phyloP scores from a whole-genome alignment of 2,797 vertebrate species.

The Anomalospiza imberbis region DNA sequence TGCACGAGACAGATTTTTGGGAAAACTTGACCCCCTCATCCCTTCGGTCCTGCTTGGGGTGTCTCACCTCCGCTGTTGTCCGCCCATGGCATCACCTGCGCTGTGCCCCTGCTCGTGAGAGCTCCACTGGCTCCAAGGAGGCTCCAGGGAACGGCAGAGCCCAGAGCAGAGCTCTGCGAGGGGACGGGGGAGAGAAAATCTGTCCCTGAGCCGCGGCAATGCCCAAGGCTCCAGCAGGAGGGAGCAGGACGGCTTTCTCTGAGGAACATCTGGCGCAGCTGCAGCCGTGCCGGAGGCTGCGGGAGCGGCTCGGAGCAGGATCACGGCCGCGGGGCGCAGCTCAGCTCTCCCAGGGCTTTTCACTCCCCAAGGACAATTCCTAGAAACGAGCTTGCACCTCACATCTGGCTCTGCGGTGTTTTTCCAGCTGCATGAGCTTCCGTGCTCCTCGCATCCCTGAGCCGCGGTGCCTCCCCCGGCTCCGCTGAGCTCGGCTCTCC shows the following conservation, averaged over 20 bases:
- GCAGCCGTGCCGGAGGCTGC: not conserved
- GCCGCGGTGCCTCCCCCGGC: rapidly evolving
- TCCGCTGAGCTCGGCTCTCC: too few relatives aligned
- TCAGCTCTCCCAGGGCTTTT: not conserved
- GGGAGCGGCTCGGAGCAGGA: rapidly evolving
- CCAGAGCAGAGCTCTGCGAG: not conserved
- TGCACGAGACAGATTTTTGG: not conserved
- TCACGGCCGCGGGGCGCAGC: rapidly evolving
- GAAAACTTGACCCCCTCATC: not conserved
- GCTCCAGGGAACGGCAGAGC: not conserved
- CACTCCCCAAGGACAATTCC: not conserved
- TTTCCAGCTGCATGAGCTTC: not conserved
- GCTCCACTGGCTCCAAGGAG: too few relatives aligned
- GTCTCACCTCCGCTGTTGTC: rapidly evolving
- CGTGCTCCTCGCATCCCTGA: rapidly evolving
- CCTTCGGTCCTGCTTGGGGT: not conserved
- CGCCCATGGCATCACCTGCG: rapidly evolving
- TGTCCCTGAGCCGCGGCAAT: rapidly evolving
- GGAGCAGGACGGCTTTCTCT: too few relatives aligned
- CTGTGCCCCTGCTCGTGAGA: not conserved
- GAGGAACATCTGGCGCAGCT: not conserved
- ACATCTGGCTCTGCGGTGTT: not conserved
- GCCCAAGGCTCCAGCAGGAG: too few relatives aligned
- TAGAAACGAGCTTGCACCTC: not conserved
- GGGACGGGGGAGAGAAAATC: not conserved